phyloP scores from a whole-genome alignment of 2,888 invertebrate genomes.

The Trachelus iudaicus region DNA sequence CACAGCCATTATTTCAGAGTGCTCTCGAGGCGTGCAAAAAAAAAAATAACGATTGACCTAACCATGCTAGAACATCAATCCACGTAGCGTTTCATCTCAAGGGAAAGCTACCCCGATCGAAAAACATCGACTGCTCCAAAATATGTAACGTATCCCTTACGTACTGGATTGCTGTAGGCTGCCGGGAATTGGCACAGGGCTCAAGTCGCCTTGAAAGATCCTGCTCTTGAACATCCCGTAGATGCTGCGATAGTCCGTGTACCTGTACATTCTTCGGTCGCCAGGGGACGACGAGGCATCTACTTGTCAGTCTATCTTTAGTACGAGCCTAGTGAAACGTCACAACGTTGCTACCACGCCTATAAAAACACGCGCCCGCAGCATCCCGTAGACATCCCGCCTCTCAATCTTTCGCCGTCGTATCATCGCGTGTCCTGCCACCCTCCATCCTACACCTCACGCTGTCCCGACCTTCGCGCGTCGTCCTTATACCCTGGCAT shows the following conservation, averaged over 20 bases:
- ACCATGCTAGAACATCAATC: not conserved
- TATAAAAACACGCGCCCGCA: conserved; percentile 3
- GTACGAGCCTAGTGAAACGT: conserved; percentile 1
- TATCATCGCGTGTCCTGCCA: not conserved
- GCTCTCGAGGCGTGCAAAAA: not conserved
- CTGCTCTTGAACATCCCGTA: conserved; percentile 58
- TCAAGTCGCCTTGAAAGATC: conserved; percentile 56
- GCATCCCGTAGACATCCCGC: not conserved
- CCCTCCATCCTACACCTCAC: not conserved
- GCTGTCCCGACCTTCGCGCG: not conserved
- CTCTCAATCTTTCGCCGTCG: not conserved
- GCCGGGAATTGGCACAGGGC: conserved; percentile 52
- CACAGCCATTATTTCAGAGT: not conserved
- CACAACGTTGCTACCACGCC: not conserved
- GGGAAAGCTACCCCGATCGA: not conserved
- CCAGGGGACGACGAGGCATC: not conserved
- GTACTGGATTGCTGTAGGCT: conserved; percentile 54
- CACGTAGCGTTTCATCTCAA: not conserved
- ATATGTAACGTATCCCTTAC: conserved; percentile 28
- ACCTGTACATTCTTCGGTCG: conserved; percentile 39
- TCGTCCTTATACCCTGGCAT: not conserved
- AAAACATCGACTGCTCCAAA: not conserved
- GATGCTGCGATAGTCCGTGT: conserved; percentile 44
- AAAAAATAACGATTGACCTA: not conserved
- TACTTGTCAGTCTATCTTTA: conserved; percentile 3